Evolutionary conservation across 2,888 invertebrate species (phyloP).

Genomic region (Calliphora vomitoria): DNA sequence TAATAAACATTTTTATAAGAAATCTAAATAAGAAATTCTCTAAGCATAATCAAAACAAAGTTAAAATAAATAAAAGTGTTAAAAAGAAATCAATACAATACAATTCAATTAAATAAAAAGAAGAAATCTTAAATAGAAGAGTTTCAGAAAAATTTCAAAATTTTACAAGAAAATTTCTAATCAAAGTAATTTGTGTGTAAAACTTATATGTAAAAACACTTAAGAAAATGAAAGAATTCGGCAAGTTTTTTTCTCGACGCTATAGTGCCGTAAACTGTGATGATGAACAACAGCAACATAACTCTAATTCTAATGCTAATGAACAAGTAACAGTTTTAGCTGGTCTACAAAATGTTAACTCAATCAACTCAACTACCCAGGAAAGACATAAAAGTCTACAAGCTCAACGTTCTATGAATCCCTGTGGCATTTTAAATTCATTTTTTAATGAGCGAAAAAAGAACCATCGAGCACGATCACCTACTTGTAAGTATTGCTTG

Average conservation of each 20-base stretch:
- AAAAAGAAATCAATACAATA: conserved; percentile 25
- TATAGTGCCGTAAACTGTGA: conserved; percentile 86
- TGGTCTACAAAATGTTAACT: conserved; percentile 55
- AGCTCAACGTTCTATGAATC: conserved; percentile 84
- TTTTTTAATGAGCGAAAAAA: conserved; percentile 84
- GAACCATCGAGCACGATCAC: conserved; percentile 83
- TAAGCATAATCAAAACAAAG: conserved; percentile 35
- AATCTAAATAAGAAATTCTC: conserved; percentile 49
- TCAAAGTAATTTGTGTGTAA: conserved; percentile 17
- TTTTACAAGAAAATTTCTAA: background rate
- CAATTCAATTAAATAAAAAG: conserved; percentile 23
- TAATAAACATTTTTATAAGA: conserved; percentile 45
- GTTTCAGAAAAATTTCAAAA: conserved; percentile 21
- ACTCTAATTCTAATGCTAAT: conserved; percentile 64
- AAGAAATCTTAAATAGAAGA: conserved; percentile 20
- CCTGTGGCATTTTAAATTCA: conserved; percentile 84
- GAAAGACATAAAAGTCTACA: conserved; percentile 81
- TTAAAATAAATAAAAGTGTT: conserved; percentile 33
- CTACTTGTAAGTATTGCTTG: conserved; percentile 84
- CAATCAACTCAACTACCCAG: background rate
- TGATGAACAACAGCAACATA: conserved; percentile 77
- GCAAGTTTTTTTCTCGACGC: conserved; percentile 86
- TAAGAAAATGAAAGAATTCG: conserved; percentile 87
- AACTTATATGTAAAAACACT: conserved; percentile 44
- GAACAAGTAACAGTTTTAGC: conserved; percentile 70